phyloP scores from a whole-genome alignment of 53 echinoderm and acorn worm species.

The Patiria pectinifera region DNA sequence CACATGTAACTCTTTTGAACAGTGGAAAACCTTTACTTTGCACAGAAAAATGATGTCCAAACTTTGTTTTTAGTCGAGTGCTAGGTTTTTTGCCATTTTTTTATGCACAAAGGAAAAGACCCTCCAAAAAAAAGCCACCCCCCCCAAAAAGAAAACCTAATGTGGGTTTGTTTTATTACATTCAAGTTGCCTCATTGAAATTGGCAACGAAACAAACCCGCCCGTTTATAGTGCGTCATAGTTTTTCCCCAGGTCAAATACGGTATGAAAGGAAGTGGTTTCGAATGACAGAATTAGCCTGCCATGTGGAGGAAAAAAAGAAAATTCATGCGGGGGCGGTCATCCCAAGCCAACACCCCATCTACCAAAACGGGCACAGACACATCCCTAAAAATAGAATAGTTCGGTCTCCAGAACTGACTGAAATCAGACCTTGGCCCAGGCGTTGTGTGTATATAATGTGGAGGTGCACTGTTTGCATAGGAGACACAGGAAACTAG shows the following conservation, averaged over 20 bases:
- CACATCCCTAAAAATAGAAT: constrained; percentile 19
- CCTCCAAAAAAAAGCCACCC: no score
- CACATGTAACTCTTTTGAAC: no score
- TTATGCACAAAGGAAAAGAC: no score
- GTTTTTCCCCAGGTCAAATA: background rate
- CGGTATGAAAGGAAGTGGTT: background rate
- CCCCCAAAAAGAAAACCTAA: no score
- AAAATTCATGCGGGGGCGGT: background rate
- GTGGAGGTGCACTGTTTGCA: constrained; percentile 31
- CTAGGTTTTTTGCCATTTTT: no score
- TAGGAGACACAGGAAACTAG: constrained; percentile 1
- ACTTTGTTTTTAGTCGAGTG: no score
- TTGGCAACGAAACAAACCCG: background rate
- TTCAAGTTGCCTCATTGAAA: background rate
- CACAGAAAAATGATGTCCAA: no score
- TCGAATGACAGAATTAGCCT: background rate
- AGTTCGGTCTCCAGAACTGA: background rate
- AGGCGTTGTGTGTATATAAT: background rate
- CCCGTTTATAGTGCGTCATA: background rate
- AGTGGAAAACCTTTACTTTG: no score
- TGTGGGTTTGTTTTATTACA: no score
- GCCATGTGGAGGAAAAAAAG: background rate
- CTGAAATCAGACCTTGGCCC: constrained; percentile 26
- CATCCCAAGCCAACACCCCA: background rate
- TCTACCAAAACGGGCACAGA: background rate